phyloP scores from a whole-genome alignment of 2,113 vertebrate species.

The Chlamydotis undulata region DNA sequence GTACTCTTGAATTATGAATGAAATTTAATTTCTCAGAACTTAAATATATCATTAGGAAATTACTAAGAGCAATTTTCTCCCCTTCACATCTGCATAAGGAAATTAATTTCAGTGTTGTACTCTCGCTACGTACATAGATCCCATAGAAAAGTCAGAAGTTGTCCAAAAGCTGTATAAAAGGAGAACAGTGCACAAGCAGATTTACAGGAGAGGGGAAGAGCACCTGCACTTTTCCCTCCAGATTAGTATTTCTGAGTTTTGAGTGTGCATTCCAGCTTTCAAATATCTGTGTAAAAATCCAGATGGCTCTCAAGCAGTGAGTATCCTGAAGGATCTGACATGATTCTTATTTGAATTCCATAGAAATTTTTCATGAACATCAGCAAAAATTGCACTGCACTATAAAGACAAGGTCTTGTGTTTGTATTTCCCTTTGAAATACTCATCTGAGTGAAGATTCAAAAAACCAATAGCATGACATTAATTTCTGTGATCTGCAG shows the following conservation, averaged over 20 bases:
- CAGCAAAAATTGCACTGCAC: not conserved
- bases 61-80: not conserved
- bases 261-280: not conserved
- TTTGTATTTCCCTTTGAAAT: not conserved
- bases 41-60: slow-evolving; percentile 28
- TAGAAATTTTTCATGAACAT: not conserved
- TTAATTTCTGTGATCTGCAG: not conserved
- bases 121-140: not conserved
- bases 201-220: not conserved
- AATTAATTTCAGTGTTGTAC: not conserved
- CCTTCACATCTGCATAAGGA: not conserved
- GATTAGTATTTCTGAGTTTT: not conserved
- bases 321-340: not conserved
- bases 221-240: not conserved
- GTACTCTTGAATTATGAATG: slow-evolving; percentile 40
- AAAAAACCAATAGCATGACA: not conserved
- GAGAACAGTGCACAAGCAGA: not conserved
- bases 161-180: not conserved
- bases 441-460: not conserved
- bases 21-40: slow-evolving; percentile 21
- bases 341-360: not conserved
- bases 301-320: not conserved
- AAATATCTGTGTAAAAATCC: not conserved
- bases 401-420: not conserved
- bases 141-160: not conserved